These are phyloP conservation scores for Abrostola tripartita DNA, from an alignment of 2,888 invertebrate species.

Conservation along the genomic window DNA sequence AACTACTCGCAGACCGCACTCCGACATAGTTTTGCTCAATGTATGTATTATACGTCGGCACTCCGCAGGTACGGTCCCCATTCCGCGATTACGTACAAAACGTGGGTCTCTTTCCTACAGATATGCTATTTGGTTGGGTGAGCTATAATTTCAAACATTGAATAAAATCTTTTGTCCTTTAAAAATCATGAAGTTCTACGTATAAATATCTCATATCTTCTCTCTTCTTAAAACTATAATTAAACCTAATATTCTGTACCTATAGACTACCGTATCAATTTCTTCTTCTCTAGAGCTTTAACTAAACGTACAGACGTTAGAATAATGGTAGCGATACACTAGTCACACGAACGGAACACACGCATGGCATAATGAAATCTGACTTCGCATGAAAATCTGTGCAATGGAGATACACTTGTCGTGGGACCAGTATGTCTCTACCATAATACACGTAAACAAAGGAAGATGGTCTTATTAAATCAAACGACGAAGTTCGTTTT, in stretches of 20 bases:
- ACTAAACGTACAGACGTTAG: neutral
- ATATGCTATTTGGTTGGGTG: neutral
- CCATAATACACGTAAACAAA: conserved; percentile 21
- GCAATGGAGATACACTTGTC: too few relatives aligned
- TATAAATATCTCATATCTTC: too few relatives aligned
- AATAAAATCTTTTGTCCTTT: too few relatives aligned
- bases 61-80: conserved; percentile 26
- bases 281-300: neutral
- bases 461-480: conserved; percentile 32
- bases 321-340: neutral
- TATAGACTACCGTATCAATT: conserved; percentile 6
- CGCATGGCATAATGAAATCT: too few relatives aligned
- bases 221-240: too few relatives aligned
- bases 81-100: conserved; percentile 35
- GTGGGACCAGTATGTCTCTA: too few relatives aligned
- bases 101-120: conserved; percentile 7
- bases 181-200: too few relatives aligned
- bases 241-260: too few relatives aligned
- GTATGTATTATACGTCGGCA: conserved; percentile 12
- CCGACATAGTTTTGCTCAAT: conserved; percentile 31
- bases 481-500: conserved; percentile 19
- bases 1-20: conserved; percentile 16
- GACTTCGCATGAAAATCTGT: too few relatives aligned
- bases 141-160: neutral
- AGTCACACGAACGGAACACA: too few relatives aligned